These are phyloP conservation scores for Pocillopora verrucosa DNA, from an alignment of 64 coral and sea anemone genomes.

Conservation along the genomic window DNA sequence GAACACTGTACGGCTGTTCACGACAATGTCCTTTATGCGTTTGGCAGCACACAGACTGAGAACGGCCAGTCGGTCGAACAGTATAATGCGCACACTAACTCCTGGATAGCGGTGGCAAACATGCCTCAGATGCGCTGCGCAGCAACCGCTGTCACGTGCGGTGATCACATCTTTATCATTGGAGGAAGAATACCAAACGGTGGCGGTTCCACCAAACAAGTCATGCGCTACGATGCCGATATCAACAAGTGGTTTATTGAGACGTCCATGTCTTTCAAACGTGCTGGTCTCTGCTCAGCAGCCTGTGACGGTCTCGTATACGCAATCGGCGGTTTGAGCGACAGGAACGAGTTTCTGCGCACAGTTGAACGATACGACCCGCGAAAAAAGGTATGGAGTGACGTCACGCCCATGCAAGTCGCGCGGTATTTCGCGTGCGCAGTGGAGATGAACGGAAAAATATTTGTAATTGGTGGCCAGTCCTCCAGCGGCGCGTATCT, in stretches of 20 bases:
- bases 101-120: constrained; percentile 42
- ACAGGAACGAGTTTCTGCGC: constrained; percentile 50
- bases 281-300: constrained; percentile 43
- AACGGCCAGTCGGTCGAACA: constrained; percentile 63
- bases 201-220: constrained; percentile 29
- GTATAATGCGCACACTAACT: constrained; percentile 50
- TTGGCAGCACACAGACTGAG: constrained; percentile 44
- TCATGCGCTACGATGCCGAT: constrained; percentile 56
- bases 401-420: constrained; percentile 33
- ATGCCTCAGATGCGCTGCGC: constrained; percentile 47
- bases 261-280: constrained; percentile 53
- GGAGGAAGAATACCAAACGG: constrained; percentile 41
- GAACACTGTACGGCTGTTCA: constrained; percentile 48
- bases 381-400: constrained; percentile 27
- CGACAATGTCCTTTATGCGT: constrained; percentile 59
- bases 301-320: constrained; percentile 32
- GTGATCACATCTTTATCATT: constrained; percentile 68
- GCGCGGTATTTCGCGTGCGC: constrained; percentile 40
- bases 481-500: constrained; percentile 35
- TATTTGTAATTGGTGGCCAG: constrained; percentile 62
- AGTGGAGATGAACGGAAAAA: constrained; percentile 45
- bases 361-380: constrained; percentile 58
- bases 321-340: constrained; percentile 42
- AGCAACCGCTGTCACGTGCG: constrained; percentile 36
- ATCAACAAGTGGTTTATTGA: constrained; percentile 61